Percentiles rank a stretch among this genome's conserved stretches.
These are phyloP conservation scores for Mesorhabditis belari DNA, from an alignment of 2,888 invertebrate species.

Conservation along the genomic window DNA sequence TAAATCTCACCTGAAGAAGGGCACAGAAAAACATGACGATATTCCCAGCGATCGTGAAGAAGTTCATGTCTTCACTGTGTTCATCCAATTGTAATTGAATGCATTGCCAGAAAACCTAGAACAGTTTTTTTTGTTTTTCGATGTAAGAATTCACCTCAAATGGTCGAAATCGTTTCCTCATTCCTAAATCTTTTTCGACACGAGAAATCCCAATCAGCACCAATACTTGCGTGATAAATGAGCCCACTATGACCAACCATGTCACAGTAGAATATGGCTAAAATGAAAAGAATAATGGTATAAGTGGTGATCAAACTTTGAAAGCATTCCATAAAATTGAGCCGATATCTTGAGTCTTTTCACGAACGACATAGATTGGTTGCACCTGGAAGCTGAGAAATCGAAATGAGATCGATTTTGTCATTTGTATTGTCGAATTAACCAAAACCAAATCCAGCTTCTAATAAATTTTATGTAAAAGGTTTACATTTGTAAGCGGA, in stretches of 20 bases:
- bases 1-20: slow-evolving; percentile 23
- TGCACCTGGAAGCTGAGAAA: slow-evolving; percentile 15
- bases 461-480: too few species aligned
- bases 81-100: slow-evolving; percentile 40
- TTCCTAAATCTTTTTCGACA: slow-evolving; percentile 22
- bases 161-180: slow-evolving; percentile 21
- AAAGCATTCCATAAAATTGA: slow-evolving; percentile 40
- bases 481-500: slow-evolving; percentile 28
- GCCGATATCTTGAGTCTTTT: slow-evolving; percentile 13
- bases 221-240: slow-evolving; percentile 12
- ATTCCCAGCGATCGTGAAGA: slow-evolving; percentile 17
- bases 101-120: slow-evolving; percentile 32
- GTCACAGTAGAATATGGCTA: slow-evolving; percentile 25
- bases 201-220: slow-evolving; percentile 19
- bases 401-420: background rate
- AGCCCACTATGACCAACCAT: slow-evolving; percentile 28
- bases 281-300: too few species aligned
- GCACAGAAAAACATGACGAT: slow-evolving; percentile 24
- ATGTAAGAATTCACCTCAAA: slow-evolving; percentile 17
- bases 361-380: slow-evolving; percentile 23
- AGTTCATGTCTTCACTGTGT: slow-evolving; percentile 22
- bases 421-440: background rate
- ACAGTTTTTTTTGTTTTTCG: background rate
- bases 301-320: too few species aligned
- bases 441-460: background rate